phyloP scores from a whole-genome alignment of 2,113 vertebrate genomes.

The Neogobius melanostomus region DNA sequence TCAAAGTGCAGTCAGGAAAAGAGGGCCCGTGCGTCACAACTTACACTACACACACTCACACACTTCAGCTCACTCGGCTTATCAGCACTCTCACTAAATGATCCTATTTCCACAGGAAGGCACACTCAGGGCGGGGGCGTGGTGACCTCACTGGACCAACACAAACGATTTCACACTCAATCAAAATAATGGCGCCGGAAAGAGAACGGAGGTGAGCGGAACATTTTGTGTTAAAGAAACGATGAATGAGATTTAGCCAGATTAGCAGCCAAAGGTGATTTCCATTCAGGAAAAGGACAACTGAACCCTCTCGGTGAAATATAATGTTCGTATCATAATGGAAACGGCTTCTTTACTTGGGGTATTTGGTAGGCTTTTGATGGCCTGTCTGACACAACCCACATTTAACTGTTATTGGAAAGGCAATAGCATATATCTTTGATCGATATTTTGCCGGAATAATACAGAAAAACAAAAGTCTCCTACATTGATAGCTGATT shows the following conservation, averaged over 20 bases:
- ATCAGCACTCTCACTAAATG: slow-evolving; percentile 46
- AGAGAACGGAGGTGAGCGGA: not conserved
- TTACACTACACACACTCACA: not conserved
- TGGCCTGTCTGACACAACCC: no score
- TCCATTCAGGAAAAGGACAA: slow-evolving; percentile 7
- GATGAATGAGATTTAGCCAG: slow-evolving; percentile 10
- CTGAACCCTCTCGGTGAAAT: slow-evolving; percentile 10
- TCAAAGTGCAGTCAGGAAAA: slow-evolving; percentile 40
- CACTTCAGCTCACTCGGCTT: slow-evolving; percentile 34
- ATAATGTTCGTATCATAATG: not conserved
- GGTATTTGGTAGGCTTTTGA: not conserved
- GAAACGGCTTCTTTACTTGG: not conserved
- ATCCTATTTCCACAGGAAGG: slow-evolving; percentile 70
- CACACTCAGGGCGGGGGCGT: slow-evolving; percentile 27
- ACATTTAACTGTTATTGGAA: no score
- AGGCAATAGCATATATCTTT: no score
- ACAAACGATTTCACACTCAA: slow-evolving; percentile 17
- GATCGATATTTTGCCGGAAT: not conserved
- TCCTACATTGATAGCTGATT: not conserved
- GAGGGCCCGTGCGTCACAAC: slow-evolving; percentile 45
- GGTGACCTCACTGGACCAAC: slow-evolving; percentile 32
- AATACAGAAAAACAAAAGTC: not conserved
- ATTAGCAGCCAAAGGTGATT: not conserved
- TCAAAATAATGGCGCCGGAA: slow-evolving; percentile 5
- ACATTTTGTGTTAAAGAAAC: not conserved